These are phyloP conservation scores for Mallateleia sp. DNA, from an alignment of 2,888 invertebrate genomes.

Conservation along the genomic window DNA sequence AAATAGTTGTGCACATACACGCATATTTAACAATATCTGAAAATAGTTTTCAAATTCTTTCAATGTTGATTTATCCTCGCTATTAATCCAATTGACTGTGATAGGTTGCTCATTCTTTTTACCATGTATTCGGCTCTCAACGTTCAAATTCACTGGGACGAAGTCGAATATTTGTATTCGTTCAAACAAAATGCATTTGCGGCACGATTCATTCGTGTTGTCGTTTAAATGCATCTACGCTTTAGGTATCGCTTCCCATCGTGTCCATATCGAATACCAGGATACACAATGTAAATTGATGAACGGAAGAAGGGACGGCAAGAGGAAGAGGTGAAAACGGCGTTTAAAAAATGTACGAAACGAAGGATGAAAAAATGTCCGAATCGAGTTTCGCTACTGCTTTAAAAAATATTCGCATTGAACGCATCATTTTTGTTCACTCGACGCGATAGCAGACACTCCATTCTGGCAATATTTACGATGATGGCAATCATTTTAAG, in stretches of 20 bases:
- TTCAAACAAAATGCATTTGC: too few species aligned
- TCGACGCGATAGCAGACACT: constrained; percentile 20
- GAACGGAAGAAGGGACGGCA: constrained; percentile 69
- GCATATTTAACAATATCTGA: constrained; percentile 49
- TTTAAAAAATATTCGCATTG: constrained; percentile 58
- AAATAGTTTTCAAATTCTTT: constrained; percentile 61
- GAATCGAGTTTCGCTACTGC: constrained; percentile 26
- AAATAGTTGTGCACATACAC: constrained; percentile 42
- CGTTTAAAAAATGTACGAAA: constrained; percentile 67
- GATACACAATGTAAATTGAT: too few species aligned
- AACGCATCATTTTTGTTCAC: constrained; percentile 43
- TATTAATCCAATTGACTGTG: constrained; percentile 71
- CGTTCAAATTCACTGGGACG: too few species aligned
- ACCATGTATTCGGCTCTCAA: too few species aligned
- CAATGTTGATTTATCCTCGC: constrained; percentile 61
- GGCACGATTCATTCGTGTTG: too few species aligned
- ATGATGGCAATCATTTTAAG: constrained; percentile 45
- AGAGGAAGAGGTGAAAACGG: constrained; percentile 59
- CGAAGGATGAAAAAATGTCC: constrained; percentile 52
- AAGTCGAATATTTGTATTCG: too few species aligned
- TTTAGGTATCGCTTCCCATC: too few species aligned
- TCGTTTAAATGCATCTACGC: too few species aligned
- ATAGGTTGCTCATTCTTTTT: too few species aligned
- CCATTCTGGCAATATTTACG: constrained; percentile 43
- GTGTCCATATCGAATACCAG: too few species aligned